Evolutionary conservation across 2,888 invertebrate genomes (phyloP), one percentile per base, ranked within the genome.

Genomic region (Caradrina clavipalpis): DNA sequence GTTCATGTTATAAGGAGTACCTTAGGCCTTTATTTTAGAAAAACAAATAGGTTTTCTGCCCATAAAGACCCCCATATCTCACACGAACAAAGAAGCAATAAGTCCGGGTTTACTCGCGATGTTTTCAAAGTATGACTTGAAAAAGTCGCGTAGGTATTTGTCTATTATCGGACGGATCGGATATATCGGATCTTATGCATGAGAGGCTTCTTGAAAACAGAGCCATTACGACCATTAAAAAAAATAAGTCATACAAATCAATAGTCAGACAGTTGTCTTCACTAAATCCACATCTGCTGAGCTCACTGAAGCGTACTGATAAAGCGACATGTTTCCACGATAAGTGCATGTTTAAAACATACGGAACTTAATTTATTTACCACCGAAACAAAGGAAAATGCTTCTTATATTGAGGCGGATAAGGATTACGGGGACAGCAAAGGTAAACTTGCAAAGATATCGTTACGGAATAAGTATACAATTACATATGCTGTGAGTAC

Each of bases 271-370:
- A 65, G 72, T 72, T 66, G 69, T 69, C 69, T 77, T 70, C 50
- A 78, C 67, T 26, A 78, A 82, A 83, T 80, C 73, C 78, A 83
- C 83, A 84, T 84, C 83, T 84, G 83, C 83, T 67, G 57, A 55
- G 60, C 58, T 59, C 85, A 77, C 39, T 73, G 75, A 72, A 77
- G 81, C 81, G 77, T 81, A 47, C 71, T 81, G 83, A 84, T 84
- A 84, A 85, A 75, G 53, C 22, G 69, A 79, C 83, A 76, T 81
- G 83, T 83, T 84, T 59, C 55, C 51, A 57, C 51, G 83, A 84
- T 85, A 85, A 85, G n/a, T 73, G 39, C 73, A 69, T 73, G 68
- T 71, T 82, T 80, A 63, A 82, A 83, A 80, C 56, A 65, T 64
- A 73, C 47, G 51, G 39, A 45, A 73, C 68, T 50, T 13, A 39